A percentile compares a stretch with the other conserved stretches of the same genome.
Evolutionary conservation across 2,888 invertebrate genomes (phyloP).

Genomic region (Stegophylla sp.): DNA sequence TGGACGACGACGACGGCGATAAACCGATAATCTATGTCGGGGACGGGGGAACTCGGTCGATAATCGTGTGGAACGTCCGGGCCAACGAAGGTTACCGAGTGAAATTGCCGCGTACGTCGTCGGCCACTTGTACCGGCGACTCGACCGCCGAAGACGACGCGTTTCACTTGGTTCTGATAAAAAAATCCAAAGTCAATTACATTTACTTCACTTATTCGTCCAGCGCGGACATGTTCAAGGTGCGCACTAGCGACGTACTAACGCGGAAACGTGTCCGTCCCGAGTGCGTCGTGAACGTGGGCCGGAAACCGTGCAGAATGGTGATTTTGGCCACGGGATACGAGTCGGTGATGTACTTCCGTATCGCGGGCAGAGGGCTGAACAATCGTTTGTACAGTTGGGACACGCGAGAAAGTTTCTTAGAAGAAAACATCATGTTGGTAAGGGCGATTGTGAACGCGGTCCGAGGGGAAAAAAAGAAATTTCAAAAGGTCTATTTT

Average conservation of each 20-base stretch:
- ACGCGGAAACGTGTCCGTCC: conserved; percentile 66
- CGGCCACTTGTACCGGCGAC: conserved; percentile 64
- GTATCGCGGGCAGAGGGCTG: conserved; percentile 67
- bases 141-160: conserved; percentile 68
- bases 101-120: conserved; percentile 69
- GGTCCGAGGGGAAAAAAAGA: no score
- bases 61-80: conserved; percentile 73
- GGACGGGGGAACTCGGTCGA: conserved; percentile 74
- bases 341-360: conserved; percentile 64
- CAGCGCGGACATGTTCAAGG: conserved; percentile 71
- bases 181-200: conserved; percentile 68
- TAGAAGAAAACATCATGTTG: conserved; percentile 61
- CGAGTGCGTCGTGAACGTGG: conserved; percentile 66
- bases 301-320: conserved; percentile 69
- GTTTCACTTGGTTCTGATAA: conserved; percentile 72
- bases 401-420: conserved; percentile 67
- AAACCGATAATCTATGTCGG: conserved; percentile 68
- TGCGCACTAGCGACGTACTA: conserved; percentile 72
- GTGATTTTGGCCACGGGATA: conserved; percentile 71
- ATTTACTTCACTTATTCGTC: conserved; percentile 70
- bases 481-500: no score
- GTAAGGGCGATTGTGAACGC: no score
- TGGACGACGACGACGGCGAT: conserved; percentile 67
- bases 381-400: conserved; percentile 73
- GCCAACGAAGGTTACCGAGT: conserved; percentile 71